A percentile compares a stretch with the other conserved stretches of the same genome.
Evolutionary conservation across 2,888 invertebrate genomes (phyloP).

Genomic region (Tipula vernalis): DNA sequence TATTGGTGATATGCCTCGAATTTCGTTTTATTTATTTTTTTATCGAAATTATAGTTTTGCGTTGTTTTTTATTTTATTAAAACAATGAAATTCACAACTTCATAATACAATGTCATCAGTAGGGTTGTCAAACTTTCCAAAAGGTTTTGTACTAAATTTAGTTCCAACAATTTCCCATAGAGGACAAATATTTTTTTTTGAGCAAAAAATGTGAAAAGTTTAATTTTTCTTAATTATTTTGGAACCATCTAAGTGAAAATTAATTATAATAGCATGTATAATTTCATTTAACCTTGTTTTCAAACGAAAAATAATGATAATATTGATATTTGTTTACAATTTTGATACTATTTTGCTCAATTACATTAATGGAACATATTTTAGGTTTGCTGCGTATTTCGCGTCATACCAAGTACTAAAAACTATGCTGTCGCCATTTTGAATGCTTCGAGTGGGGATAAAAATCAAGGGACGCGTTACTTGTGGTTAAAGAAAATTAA

Average conservation of each 20-base stretch:
- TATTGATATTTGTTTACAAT: background rate
- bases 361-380: background rate
- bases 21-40: background rate
- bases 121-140: background rate
- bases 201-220: background rate
- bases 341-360: background rate
- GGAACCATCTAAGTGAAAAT: background rate
- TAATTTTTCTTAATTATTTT: background rate
- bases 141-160: background rate
- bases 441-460: slow-evolving; percentile 11
- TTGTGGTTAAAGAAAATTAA: slow-evolving; percentile 9
- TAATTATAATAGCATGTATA: background rate
- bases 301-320: background rate
- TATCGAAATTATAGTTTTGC: background rate
- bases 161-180: background rate
- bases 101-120: background rate
- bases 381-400: slow-evolving; percentile 10
- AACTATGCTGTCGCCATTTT: slow-evolving; percentile 10
- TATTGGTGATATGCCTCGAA: background rate
- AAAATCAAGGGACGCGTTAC: slow-evolving; percentile 11
- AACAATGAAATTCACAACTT: background rate
- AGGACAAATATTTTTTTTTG: background rate
- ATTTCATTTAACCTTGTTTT: no score
- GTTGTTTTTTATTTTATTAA: background rate
- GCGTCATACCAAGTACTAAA: slow-evolving; percentile 10